Conservation (phyloP, 2,797 vertebrate genomes). For the Acrossocheilus wenchowensis region DNA sequence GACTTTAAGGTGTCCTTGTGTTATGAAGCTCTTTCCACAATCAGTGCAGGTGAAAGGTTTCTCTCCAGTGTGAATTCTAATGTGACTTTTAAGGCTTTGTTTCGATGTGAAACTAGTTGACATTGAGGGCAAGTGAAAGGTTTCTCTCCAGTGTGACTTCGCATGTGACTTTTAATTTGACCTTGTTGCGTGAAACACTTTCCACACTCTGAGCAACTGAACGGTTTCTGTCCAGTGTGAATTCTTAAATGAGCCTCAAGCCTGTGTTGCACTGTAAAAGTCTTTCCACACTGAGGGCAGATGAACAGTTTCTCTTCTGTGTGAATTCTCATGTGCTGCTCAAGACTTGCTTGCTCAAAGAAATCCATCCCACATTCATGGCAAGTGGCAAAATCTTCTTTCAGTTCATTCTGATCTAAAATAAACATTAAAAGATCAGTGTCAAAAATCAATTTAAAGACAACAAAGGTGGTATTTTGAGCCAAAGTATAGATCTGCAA, state of each 20-base stretch:
- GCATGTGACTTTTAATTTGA: not conserved
- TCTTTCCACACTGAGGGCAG: not conserved
- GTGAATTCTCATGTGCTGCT: not conserved
- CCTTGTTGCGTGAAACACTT: not conserved
- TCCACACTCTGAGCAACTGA: not conserved
- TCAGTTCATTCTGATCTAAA: not conserved
- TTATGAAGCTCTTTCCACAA: constrained; percentile 10
- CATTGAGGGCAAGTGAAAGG: not conserved
- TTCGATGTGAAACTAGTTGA: not conserved
- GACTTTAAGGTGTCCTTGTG: not conserved
- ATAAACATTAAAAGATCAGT: not conserved
- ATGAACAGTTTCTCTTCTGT: not conserved
- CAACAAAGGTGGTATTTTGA: not conserved
- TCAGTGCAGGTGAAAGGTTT: not conserved
- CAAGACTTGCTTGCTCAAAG: not conserved
- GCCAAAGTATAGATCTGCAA: not conserved
- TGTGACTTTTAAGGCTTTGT: constrained; percentile 11
- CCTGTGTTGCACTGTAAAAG: not conserved
- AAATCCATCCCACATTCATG: not conserved
- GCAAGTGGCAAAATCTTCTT: not conserved
- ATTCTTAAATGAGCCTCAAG: not conserved
- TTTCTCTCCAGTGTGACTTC: constrained; percentile 5
- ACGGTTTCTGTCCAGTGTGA: not conserved
- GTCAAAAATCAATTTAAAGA: not conserved
- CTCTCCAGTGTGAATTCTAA: not conserved